These are phyloP conservation scores for Arctocebus calabarensis DNA, from an alignment of 2,797 vertebrate species.

Conservation along the genomic window DNA sequence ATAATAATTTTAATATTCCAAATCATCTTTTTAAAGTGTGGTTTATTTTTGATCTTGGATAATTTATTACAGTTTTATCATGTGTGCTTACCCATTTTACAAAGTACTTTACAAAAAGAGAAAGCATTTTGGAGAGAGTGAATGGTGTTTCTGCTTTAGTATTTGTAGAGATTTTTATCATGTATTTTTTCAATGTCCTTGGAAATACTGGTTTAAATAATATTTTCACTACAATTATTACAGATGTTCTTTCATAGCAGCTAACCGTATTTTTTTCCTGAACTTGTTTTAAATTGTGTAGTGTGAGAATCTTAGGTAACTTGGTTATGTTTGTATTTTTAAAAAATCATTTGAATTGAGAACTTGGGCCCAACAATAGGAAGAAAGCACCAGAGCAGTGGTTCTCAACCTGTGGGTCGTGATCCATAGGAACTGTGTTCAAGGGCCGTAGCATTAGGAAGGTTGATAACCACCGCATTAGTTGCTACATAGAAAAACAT, in stretches of 20 bases:
- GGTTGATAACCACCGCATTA: no score
- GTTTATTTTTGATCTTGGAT: slow-evolving; percentile 45
- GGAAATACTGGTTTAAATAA: not conserved
- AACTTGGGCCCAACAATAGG: slow-evolving; percentile 15
- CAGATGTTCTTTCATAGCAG: not conserved
- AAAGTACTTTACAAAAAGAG: not conserved
- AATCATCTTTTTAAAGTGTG: not conserved
- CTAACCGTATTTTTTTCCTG: not conserved
- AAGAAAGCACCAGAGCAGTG: not conserved
- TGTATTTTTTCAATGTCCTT: slow-evolving; percentile 17
- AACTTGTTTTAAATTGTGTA: slow-evolving; percentile 10
- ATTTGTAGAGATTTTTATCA: slow-evolving; percentile 28
- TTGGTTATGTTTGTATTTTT: slow-evolving; percentile 18
- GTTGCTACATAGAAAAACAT: slow-evolving; percentile 40
- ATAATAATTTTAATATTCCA: not conserved
- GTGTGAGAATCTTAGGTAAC: slow-evolving; percentile 2
- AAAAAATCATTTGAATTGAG: slow-evolving; percentile 14
- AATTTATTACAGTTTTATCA: not conserved
- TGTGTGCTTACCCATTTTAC: not conserved
- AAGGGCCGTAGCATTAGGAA: no score
- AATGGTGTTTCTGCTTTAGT: slow-evolving; percentile 17
- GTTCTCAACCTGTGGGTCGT: no score
- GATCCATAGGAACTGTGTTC: no score
- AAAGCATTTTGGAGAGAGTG: not conserved
- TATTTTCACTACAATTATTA: not conserved